These are phyloP conservation scores for Coendou prehensilis DNA, from an alignment of 2,797 vertebrate species.

Conservation along the genomic window DNA sequence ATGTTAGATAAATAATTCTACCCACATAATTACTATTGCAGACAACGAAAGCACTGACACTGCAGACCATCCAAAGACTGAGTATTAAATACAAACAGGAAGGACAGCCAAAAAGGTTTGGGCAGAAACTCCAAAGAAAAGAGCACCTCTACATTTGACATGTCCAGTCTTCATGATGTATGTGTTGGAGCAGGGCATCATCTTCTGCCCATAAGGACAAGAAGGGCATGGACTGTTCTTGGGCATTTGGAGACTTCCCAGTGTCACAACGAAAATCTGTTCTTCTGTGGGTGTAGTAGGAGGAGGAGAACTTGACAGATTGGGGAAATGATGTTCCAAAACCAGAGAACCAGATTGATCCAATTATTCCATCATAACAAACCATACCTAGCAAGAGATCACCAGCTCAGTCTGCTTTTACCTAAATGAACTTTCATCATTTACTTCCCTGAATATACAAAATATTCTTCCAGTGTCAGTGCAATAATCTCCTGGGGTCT, in stretches of 20 bases:
- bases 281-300: slow-evolving; percentile 72
- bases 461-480: neutral
- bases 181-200: neutral
- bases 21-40: neutral
- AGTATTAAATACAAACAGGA: neutral
- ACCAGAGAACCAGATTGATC: slow-evolving; percentile 72
- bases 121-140: slow-evolving; percentile 4
- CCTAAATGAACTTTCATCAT: neutral
- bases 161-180: neutral
- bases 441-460: neutral
- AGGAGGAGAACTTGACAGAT: slow-evolving; percentile 70
- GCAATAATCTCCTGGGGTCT: neutral
- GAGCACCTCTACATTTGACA: neutral
- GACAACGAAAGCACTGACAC: neutral
- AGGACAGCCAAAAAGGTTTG: neutral
- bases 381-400: slow-evolving; percentile 65
- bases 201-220: neutral
- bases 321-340: slow-evolving; percentile 70
- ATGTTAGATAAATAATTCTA: neutral
- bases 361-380: slow-evolving; percentile 72
- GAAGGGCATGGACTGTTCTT: slow-evolving; percentile 66
- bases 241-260: slow-evolving; percentile 55
- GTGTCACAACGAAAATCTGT: slow-evolving; percentile 76
- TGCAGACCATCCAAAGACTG: neutral
- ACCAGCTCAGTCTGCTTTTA: slow-evolving; percentile 40